Conservation (phyloP, 2,113 vertebrate genomes). For the Sclerurus mexicanus region DNA sequence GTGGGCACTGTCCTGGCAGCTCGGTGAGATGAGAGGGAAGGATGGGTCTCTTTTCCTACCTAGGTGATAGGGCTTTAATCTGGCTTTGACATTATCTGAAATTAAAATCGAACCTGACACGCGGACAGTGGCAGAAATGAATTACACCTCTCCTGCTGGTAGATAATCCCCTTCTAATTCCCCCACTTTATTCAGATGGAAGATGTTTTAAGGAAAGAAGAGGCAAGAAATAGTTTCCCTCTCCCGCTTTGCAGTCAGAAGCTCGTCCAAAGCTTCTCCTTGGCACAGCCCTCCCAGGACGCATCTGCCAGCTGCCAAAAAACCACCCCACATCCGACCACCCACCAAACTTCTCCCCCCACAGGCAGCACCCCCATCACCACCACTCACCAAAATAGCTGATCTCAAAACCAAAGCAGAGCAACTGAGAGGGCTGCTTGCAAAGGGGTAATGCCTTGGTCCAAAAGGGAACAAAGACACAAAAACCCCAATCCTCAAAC, state of each 20-base stretch:
- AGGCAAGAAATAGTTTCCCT: neutral
- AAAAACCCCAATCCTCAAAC: neutral
- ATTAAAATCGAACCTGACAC: slow-evolving; percentile 77
- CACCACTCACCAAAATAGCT: rapidly evolving
- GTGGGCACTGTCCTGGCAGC: neutral
- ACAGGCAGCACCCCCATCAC: neutral
- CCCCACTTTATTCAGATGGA: slow-evolving; percentile 41
- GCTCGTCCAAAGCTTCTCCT: neutral
- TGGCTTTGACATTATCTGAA: slow-evolving; percentile 75
- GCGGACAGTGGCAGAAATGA: slow-evolving; percentile 60
- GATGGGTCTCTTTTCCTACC: neutral
- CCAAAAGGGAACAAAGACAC: neutral
- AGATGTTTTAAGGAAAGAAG: neutral
- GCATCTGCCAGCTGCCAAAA: neutral
- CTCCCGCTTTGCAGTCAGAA: neutral
- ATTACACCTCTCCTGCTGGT: slow-evolving; percentile 26
- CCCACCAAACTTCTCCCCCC: neutral
- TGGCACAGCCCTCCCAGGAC: neutral
- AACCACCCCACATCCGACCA: neutral
- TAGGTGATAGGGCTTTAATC: slow-evolving; percentile 43
- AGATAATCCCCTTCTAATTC: slow-evolving; percentile 60
- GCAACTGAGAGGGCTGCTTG: neutral
- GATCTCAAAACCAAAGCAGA: neutral
- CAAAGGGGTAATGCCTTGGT: rapidly evolving
- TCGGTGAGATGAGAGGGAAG: neutral